A percentile compares a stretch with the other conserved stretches of the same genome.
phyloP scores from a whole-genome alignment of 2,113 vertebrate species.

The Alexandromys fortis region DNA sequence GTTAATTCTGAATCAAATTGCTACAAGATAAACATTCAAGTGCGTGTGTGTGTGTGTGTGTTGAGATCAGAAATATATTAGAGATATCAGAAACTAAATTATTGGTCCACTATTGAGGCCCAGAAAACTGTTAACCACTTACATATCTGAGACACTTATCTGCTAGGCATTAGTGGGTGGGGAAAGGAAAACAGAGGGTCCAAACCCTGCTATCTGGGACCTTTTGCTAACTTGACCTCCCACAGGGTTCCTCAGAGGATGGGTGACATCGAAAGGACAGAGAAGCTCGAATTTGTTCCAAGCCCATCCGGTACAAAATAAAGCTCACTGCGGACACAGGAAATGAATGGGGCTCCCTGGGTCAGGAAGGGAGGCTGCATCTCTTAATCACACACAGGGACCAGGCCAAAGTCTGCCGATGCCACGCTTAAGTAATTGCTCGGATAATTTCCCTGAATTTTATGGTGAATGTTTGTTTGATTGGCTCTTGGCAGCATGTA shows the following conservation, averaged over 20 bases:
- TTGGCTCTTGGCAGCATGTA: not conserved
- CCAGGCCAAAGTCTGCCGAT: not conserved
- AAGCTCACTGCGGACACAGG: not conserved
- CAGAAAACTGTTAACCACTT: not conserved
- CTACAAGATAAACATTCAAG: not conserved
- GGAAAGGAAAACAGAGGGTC: not conserved
- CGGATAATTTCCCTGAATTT: constrained; percentile 33
- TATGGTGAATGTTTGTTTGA: not conserved
- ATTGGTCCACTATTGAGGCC: not conserved
- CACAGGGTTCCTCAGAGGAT: not conserved
- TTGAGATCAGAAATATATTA: not conserved
- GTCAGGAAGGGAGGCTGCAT: not conserved
- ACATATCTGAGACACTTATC: not conserved
- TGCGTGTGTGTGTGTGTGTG: not conserved
- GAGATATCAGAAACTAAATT: constrained; percentile 31
- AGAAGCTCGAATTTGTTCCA: not conserved
- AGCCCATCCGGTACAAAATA: not conserved
- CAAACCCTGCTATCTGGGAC: constrained; percentile 18
- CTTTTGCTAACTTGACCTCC: not conserved
- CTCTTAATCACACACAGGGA: not conserved
- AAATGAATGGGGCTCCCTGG: not conserved
- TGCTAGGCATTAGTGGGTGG: not conserved
- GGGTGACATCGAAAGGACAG: not conserved
- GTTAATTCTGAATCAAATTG: constrained; percentile 10
- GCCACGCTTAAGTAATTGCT: not conserved